These are phyloP conservation scores for Eptatretus burgeri DNA, from an alignment of 2,113 vertebrate genomes.

Conservation along the genomic window DNA sequence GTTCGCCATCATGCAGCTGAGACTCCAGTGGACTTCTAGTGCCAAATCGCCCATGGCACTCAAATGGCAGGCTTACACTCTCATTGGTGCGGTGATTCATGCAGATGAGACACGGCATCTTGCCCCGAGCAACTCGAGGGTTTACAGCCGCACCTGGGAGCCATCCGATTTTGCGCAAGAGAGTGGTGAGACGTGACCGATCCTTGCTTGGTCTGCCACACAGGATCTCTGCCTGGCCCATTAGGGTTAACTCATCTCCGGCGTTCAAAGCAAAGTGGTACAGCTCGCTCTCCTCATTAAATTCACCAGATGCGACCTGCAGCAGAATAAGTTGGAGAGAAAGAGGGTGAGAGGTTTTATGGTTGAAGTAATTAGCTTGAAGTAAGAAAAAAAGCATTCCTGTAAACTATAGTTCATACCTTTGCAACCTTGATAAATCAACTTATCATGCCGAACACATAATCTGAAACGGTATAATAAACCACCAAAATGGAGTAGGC, in stretches of 20 bases:
- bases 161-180: slow-evolving; percentile 65
- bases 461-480: no score
- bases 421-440: no score
- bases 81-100: slow-evolving; percentile 99
- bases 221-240: slow-evolving; percentile 97
- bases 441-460: no score
- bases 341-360: no score
- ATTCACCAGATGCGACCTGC: slow-evolving; percentile 82
- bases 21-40: slow-evolving; percentile 75
- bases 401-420: no score
- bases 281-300: slow-evolving; percentile 85
- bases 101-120: slow-evolving; percentile 95
- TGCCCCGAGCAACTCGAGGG: slow-evolving; percentile 21
- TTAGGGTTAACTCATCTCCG: slow-evolving; percentile 74
- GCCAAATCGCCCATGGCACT: slow-evolving; percentile 82
- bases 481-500: no score
- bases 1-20: slow-evolving; percentile 92
- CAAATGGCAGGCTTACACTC: slow-evolving; percentile 89
- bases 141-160: neutral
- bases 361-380: no score
- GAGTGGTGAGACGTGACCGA: slow-evolving; percentile 74
- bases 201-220: slow-evolving; percentile 77
- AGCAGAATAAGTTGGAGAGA: slow-evolving; percentile 9
- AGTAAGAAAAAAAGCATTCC: no score
- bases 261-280: slow-evolving; percentile 84